Base-by-base conservation (phyloP, 2,797 vertebrate genomes). In the Cossypha dichroa region DNA sequence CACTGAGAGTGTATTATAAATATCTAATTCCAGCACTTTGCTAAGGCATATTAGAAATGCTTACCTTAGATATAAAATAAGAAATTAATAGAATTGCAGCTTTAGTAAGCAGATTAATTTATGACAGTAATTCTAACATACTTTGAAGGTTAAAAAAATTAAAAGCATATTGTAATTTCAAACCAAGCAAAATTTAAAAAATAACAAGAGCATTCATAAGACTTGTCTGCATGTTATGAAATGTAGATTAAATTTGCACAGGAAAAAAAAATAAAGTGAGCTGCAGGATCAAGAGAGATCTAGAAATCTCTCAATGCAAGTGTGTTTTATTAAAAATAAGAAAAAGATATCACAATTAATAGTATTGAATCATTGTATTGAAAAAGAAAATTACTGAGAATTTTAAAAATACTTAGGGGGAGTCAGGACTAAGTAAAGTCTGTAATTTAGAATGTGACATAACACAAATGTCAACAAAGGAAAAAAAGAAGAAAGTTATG, bases 141-240 rank as follows among this genome's bases (percentile, higher is more conserved):
- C 38, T 40, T 1, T 64, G 12, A 67, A 66, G 14, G 26, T 82
- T 23, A 70, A 96, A 96, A 96, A 85, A 83, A 48, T 36, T 23
- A 15, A 9, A 68, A 88, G 21, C 13, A 28, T 38, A 45, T 2
- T 72, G 11, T 40, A 45, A 83, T 62, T 58, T 96, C 31, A 94
- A 93, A 92, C 51, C 62, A 95, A 96, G 9, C 17, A 89, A 78
- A 85, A 54, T 52, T 31, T 18, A 90, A 95, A 93, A 78, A 90
- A 34, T 13, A 81, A 81, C 41, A 75, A 95, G 91, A 87, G 2
- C 28, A 68, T 20, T 40, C 4, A 38, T 23, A 51, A 70, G 10
- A 74, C 25, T 64, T 31, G 2, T 29, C 45, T 90, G n/a, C 41
- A 31, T 29, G 20, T 34, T 72, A 78, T 78, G 92, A 96, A 96